Evolutionary conservation across 1,140 invertebrate species (phyloP).

Genomic region (Thalassaphorura encarpata): DNA sequence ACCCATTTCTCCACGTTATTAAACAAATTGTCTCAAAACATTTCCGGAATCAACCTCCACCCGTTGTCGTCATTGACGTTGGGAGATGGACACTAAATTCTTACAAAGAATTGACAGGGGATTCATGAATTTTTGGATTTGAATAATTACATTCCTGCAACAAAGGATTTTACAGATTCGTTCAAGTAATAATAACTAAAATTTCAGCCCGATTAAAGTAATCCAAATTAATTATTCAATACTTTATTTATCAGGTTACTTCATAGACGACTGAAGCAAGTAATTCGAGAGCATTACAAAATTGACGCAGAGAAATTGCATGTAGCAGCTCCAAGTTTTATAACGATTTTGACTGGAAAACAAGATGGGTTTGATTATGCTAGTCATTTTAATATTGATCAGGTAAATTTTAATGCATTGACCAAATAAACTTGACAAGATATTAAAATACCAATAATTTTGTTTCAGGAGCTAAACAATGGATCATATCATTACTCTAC

Average conservation of each 20-base stretch:
- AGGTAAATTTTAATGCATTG: slow-evolving; percentile 47
- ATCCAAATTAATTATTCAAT: no score
- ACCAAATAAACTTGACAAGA: slow-evolving; percentile 3
- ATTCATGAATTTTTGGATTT: slow-evolving; percentile 59
- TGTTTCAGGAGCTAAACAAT: slow-evolving; percentile 63
- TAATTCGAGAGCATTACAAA: not conserved
- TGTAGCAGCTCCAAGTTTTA: slow-evolving; percentile 59
- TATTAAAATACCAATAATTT: slow-evolving; percentile 13
- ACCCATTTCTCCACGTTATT: slow-evolving; percentile 56
- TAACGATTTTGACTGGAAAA: slow-evolving; percentile 60
- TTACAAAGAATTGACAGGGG: slow-evolving; percentile 58
- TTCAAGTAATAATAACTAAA: not conserved
- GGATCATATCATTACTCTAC: slow-evolving; percentile 79
- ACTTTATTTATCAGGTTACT: not conserved
- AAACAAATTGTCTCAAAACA: slow-evolving; percentile 42
- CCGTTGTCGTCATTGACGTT: slow-evolving; percentile 37
- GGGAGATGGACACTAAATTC: slow-evolving; percentile 73
- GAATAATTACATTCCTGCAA: not conserved
- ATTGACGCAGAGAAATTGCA: not conserved
- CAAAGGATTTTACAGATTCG: not conserved
- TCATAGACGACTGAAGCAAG: not conserved
- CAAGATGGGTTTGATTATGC: slow-evolving; percentile 49
- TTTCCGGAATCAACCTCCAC: not conserved
- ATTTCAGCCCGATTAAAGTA: no score
- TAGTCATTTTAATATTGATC: slow-evolving; percentile 59